These are phyloP conservation scores for Psophia crepitans DNA, from an alignment of 2,113 vertebrate species.

Conservation along the genomic window DNA sequence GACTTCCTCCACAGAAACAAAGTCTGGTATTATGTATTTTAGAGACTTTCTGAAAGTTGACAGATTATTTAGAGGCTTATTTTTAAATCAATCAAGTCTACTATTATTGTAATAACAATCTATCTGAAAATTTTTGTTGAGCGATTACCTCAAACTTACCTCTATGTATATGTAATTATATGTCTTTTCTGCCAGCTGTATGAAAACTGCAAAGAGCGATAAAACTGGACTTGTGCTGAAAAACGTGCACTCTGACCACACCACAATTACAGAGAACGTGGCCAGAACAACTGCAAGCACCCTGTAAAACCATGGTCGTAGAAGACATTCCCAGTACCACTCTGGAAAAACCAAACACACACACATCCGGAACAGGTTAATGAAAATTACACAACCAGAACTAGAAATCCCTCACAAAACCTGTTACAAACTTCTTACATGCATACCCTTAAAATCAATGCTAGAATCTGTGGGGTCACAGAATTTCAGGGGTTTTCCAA, in stretches of 20 bases:
- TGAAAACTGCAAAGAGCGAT: constrained; percentile 89
- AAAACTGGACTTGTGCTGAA: constrained; percentile 90
- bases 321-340: constrained; percentile 94
- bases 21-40: not conserved
- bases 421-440: not conserved
- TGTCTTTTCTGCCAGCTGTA: constrained; percentile 86
- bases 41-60: not conserved
- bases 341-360: constrained; percentile 71
- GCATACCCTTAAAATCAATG: not conserved
- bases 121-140: not conserved
- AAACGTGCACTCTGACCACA: constrained; percentile 97
- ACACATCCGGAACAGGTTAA: not conserved
- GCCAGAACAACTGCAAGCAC: constrained; percentile 83
- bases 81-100: not conserved
- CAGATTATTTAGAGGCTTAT: not conserved
- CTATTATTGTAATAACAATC: not conserved
- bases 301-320: constrained; percentile 82
- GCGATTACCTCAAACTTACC: constrained; percentile 68
- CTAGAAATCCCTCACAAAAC: not conserved
- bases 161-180: constrained; percentile 93
- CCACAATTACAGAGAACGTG: constrained; percentile 85
- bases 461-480: not conserved
- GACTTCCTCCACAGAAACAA: not conserved
- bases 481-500: not conserved
- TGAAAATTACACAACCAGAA: not conserved